Base-by-base conservation (phyloP, 2,113 vertebrate species). In the Lepisosteus osseus region DNA sequence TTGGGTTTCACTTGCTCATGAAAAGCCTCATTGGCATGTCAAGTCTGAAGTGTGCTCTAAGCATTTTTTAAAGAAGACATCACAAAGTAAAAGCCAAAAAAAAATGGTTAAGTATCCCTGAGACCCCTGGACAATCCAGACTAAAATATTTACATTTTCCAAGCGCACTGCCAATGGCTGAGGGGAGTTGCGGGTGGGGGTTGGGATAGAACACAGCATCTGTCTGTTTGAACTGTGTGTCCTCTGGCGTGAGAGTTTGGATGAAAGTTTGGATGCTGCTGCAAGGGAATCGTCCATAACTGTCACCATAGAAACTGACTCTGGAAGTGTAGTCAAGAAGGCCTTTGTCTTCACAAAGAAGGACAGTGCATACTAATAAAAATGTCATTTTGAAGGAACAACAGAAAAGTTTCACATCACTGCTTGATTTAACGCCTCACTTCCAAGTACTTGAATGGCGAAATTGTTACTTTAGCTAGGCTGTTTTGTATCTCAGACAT, bases 281-380 rank as follows among this genome's bases (percentile, higher is more conserved):
- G 78, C 79, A 72, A 77, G 72, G 80, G 77, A 86, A 83, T 79
- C 76, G 83, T 83, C 85, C 81, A 80, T 83, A 75, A 67, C 83
- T 72, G 84, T 90, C 77, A 70, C 87, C 86, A 88, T 89, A 86
- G 89, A 88, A 90, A 89, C 88, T 72, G 76, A 84, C 83, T 84
- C 85, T 84, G 85, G 81, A 87, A 86, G 76, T 89, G 76, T 74
- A 81, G 82, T 75, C 82, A 77, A 76, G 72, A 74, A 74, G 72
- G 72, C 76, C 74, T 76, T 59, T 59, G 57, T 59, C 57, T 59
- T 59, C 69, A 75, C 77, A 80, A 79, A 79, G 77, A 81, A 84
- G 73, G 68, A 68, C 67, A 64, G 81, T 81, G 79, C 68, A 70
- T 80, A 73, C 79, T 78, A 78, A 79, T 69, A 74, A 85, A 85